phyloP scores from a whole-genome alignment of 2,797 vertebrate genomes.

The Megaceryle alcyon region DNA sequence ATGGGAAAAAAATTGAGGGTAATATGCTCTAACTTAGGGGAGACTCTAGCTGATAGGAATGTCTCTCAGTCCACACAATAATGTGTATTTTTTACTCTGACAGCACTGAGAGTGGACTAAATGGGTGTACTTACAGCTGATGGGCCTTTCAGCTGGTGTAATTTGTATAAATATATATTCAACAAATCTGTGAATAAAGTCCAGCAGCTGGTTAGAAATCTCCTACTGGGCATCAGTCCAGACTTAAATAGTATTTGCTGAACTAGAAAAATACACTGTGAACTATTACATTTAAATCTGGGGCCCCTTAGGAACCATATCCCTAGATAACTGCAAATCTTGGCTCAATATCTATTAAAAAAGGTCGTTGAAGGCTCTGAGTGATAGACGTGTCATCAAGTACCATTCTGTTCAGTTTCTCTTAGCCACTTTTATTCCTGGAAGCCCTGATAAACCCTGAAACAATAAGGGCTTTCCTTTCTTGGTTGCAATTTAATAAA shows the following conservation, averaged over 20 bases:
- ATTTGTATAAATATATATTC: constrained; percentile 26
- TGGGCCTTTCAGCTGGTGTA: constrained; percentile 1
- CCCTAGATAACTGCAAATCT: not conserved
- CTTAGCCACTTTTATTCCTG: constrained; percentile 7
- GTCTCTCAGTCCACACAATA: not conserved
- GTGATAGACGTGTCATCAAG: not conserved
- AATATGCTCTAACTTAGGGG: not conserved
- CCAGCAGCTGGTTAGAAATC: constrained; percentile 30
- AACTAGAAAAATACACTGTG: constrained; percentile 42
- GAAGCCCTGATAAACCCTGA: constrained; percentile 8
- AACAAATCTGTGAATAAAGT: constrained; percentile 25
- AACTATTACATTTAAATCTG: not conserved
- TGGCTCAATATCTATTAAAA: not conserved
- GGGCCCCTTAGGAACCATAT: not conserved
- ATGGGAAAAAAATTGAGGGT: not conserved
- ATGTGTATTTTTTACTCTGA: not conserved
- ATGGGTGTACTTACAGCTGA: not conserved
- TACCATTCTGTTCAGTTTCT: not conserved
- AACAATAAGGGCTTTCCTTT: not conserved
- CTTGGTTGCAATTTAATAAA: not conserved
- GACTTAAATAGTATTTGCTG: constrained; percentile 10
- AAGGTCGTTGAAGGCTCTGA: not conserved
- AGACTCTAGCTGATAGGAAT: not conserved
- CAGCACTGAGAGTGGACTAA: not conserved
- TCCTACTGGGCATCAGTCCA: constrained; percentile 18